Percentiles rank a stretch among this genome's conserved stretches.
These are phyloP conservation scores for Cheilosia scutellata DNA, from an alignment of 2,888 invertebrate genomes.

Conservation along the genomic window DNA sequence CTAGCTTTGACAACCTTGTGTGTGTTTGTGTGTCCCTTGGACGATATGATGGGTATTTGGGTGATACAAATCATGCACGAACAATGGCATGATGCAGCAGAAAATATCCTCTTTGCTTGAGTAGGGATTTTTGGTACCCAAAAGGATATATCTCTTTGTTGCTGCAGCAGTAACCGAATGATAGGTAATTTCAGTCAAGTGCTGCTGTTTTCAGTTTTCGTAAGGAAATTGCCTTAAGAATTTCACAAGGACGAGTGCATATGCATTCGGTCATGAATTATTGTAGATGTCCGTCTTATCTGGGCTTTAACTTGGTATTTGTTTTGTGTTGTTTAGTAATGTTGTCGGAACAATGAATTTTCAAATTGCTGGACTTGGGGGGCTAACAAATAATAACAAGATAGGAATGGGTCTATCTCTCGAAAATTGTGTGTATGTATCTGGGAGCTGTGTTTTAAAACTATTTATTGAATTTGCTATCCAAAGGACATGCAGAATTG, in stretches of 20 bases:
- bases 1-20: constrained; percentile 22
- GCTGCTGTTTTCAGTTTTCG: background rate
- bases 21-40: background rate
- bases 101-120: constrained; percentile 48
- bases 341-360: constrained; percentile 31
- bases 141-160: constrained; percentile 25
- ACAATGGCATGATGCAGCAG: constrained; percentile 37
- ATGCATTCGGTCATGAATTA: constrained; percentile 28
- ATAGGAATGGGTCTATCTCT: constrained; percentile 25
- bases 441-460: background rate
- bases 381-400: constrained; percentile 7
- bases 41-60: background rate
- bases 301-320: background rate
- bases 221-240: background rate
- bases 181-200: background rate
- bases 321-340: constrained; percentile 15
- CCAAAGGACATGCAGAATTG: background rate
- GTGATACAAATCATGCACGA: constrained; percentile 50
- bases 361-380: constrained; percentile 26
- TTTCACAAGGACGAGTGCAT: constrained; percentile 15
- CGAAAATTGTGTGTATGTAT: constrained; percentile 9
- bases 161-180: constrained; percentile 7
- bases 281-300: constrained; percentile 23
- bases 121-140: constrained; percentile 32
- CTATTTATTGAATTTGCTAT: background rate